A percentile compares a stretch with the other conserved stretches of the same genome.
phyloP scores from a whole-genome alignment of 2,888 invertebrate species.

The Chloromyia formosa region DNA sequence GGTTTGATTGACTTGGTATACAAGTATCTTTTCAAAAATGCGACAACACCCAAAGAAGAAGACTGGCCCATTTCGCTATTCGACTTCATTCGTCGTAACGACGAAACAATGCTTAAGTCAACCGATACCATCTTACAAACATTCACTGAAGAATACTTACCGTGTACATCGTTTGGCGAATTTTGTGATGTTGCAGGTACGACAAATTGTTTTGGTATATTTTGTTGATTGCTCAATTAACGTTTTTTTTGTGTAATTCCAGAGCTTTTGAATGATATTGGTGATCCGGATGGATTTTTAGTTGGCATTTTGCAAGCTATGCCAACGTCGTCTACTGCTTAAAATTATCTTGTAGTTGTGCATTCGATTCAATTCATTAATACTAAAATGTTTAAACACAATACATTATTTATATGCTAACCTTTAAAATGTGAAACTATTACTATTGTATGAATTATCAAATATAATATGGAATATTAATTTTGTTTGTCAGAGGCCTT shows the following conservation, averaged over 20 bases:
- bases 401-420: slow-evolving; percentile 34
- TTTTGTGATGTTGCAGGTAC: slow-evolving; percentile 90
- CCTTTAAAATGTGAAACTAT: slow-evolving; percentile 12
- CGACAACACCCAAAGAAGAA: slow-evolving; percentile 77
- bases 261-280: slow-evolving; percentile 61
- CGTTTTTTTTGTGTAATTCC: slow-evolving; percentile 30
- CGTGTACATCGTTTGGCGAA: slow-evolving; percentile 89
- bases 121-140: slow-evolving; percentile 83
- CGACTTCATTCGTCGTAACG: slow-evolving; percentile 93
- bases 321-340: slow-evolving; percentile 58
- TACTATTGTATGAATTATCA: slow-evolving; percentile 22
- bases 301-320: slow-evolving; percentile 58
- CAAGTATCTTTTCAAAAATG: slow-evolving; percentile 84
- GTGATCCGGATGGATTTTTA: slow-evolving; percentile 61
- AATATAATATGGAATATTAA: slow-evolving; percentile 12
- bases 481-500: too few relatives aligned
- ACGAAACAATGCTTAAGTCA: slow-evolving; percentile 87
- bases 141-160: slow-evolving; percentile 88
- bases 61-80: slow-evolving; percentile 91
- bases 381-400: slow-evolving; percentile 26
- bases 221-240: not conserved
- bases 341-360: slow-evolving; percentile 48
- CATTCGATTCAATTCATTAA: slow-evolving; percentile 11
- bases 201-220: slow-evolving; percentile 44
- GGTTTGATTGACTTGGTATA: slow-evolving; percentile 87